Conservation (phyloP, 2,888 invertebrate genomes). For the Melangyna quadrimaculata region DNA sequence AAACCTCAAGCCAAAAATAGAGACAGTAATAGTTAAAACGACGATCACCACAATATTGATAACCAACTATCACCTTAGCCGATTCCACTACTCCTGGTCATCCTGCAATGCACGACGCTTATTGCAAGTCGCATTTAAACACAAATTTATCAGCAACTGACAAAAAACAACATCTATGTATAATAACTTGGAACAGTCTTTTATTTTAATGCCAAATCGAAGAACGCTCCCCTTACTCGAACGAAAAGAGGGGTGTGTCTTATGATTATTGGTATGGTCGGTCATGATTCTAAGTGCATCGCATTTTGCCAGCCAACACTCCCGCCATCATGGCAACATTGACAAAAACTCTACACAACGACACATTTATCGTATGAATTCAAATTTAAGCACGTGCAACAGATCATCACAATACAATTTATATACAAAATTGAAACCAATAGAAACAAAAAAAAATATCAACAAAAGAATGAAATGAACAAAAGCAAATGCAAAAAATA, state of each 20-base stretch:
- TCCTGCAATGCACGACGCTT: too few relatives aligned
- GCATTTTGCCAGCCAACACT: not conserved
- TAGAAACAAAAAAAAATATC: too few relatives aligned
- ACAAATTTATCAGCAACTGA: too few relatives aligned
- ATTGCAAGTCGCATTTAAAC: too few relatives aligned
- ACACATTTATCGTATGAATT: conserved; percentile 27
- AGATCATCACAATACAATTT: too few relatives aligned
- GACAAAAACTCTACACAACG: conserved; percentile 10
- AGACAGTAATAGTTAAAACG: too few relatives aligned
- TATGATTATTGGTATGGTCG: conserved; percentile 25
- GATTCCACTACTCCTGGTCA: too few relatives aligned
- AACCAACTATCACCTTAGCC: too few relatives aligned
- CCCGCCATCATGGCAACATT: conserved; percentile 21
- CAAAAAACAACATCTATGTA: too few relatives aligned
- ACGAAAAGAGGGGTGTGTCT: conserved; percentile 13
- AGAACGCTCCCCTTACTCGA: not conserved
- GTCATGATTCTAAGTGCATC: not conserved
- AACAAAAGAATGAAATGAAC: conserved; percentile 8
- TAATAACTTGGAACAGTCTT: too few relatives aligned
- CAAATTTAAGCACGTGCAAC: conserved; percentile 57
- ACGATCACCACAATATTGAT: too few relatives aligned
- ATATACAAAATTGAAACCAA: conserved; percentile 37
- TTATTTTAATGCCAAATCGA: not conserved
- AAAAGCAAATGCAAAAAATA: not conserved
- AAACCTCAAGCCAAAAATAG: too few relatives aligned